Base-by-base conservation (phyloP, 1,140 invertebrate species). In the Linepithema humile region DNA sequence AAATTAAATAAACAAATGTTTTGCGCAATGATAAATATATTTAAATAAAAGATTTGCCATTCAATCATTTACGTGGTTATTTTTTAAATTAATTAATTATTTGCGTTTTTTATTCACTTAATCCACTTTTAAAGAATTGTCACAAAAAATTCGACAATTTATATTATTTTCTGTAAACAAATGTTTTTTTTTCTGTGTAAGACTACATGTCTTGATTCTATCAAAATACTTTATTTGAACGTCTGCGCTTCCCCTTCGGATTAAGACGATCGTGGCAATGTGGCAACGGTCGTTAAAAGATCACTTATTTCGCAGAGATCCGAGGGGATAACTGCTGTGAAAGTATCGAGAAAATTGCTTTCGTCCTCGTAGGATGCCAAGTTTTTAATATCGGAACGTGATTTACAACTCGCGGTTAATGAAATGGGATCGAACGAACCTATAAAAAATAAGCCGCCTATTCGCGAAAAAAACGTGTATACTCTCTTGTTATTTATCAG, bases 381-480 rank as follows among this genome's bases (percentile, higher is more conserved):
- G 89, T 91, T 93, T 91, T 91, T 91, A 92, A 92, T 92, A 93
- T 91, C 85, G 59, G 83, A 85, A 82, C 74, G 82, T 92, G 92
- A 93, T 93, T 93, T 92, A 94, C 83, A 84, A 48, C 69, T 74
- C 38, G 64, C 83, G 83, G 88, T 92, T 93, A 93, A 93, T 93
- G 93, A 93, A 93, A 92, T 89, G 82, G 88, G 77, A 88, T 89
- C 82, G 65, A 78, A 89, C 70, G 83, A 85, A 88, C 84, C 77
- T 75, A 90, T 84, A 86, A 85, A 86, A 88, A 85, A 78, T 64
- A 78, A 84, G 40, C 59, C 53, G 74, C 65, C 69, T 43, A 75
- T 73, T 87, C 70, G 57, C 73, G 74, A 80, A 85, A 85, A 40
- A 23, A 1, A 40, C 4, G 10, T 0, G 45, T 55, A 12, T 3